Conservation (phyloP, 1,140 invertebrate species). For the Cardiocondyla obscurior region DNA sequence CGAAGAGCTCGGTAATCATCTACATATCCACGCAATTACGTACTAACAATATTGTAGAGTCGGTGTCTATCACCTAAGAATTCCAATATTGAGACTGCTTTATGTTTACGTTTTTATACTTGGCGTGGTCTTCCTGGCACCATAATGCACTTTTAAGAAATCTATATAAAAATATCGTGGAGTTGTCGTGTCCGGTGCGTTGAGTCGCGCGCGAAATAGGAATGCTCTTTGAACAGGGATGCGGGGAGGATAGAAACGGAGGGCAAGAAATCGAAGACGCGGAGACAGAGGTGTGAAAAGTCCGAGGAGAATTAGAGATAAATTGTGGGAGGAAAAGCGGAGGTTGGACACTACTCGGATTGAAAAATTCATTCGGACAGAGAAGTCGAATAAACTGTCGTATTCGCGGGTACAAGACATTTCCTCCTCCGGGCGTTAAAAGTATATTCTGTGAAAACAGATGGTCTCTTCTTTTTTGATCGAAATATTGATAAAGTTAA, state of each 20-base stretch:
- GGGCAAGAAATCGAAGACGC: background rate
- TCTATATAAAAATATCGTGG: slow-evolving; percentile 83
- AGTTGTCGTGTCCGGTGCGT: slow-evolving; percentile 78
- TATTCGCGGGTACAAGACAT: background rate
- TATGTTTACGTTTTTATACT: slow-evolving; percentile 63
- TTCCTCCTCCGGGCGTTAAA: background rate
- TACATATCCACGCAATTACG: slow-evolving; percentile 52
- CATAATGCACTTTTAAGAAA: slow-evolving; percentile 83
- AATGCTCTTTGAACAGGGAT: slow-evolving; percentile 57
- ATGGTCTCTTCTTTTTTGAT: background rate
- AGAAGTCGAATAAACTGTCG: slow-evolving; percentile 3
- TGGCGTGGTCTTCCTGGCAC: slow-evolving; percentile 79
- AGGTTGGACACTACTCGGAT: slow-evolving; percentile 8
- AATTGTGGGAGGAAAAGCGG: slow-evolving; percentile 35
- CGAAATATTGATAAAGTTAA: background rate
- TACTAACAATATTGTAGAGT: slow-evolving; percentile 67
- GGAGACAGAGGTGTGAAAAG: background rate
- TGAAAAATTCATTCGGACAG: slow-evolving; percentile 17
- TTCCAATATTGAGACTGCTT: slow-evolving; percentile 68
- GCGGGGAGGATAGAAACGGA: slow-evolving; percentile 48
- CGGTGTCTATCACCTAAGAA: slow-evolving; percentile 66
- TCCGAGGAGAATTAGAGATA: background rate
- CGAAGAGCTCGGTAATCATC: slow-evolving; percentile 46
- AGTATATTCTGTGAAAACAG: slow-evolving; percentile 5
- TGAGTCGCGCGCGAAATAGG: slow-evolving; percentile 65